Evolutionary conservation across 2,797 vertebrate genomes (phyloP).

Genomic region (Girardinus metallicus): DNA sequence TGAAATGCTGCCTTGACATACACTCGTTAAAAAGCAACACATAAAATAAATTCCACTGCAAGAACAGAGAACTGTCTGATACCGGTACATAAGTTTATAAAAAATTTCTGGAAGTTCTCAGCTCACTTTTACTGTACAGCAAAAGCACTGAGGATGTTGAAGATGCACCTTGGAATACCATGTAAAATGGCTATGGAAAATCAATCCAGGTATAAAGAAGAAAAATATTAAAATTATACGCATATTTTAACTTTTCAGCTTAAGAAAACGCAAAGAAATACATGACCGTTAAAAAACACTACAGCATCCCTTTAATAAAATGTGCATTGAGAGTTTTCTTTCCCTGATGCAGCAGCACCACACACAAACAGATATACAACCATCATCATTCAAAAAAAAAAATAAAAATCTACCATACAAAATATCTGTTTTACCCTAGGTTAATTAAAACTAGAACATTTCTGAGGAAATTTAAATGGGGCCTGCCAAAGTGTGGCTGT

Average conservation of each 20-base stretch:
- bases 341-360: not conserved
- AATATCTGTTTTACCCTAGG: no score
- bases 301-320: not conserved
- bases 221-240: not conserved
- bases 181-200: not conserved
- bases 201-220: not conserved
- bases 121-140: not conserved
- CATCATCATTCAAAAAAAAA: not conserved
- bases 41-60: not conserved
- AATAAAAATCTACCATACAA: no score
- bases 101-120: not conserved
- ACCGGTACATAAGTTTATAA: not conserved
- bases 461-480: no score
- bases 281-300: not conserved
- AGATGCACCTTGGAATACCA: not conserved
- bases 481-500: no score
- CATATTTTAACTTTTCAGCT: not conserved
- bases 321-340: not conserved
- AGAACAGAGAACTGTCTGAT: not conserved
- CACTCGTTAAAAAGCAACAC: conserved; percentile 4
- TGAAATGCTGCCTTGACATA: conserved; percentile 1
- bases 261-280: not conserved
- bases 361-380: not conserved
- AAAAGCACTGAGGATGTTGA: not conserved
- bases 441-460: no score